These are phyloP conservation scores for Coccyzus lansbergi DNA, from an alignment of 2,797 vertebrate genomes.

Conservation along the genomic window DNA sequence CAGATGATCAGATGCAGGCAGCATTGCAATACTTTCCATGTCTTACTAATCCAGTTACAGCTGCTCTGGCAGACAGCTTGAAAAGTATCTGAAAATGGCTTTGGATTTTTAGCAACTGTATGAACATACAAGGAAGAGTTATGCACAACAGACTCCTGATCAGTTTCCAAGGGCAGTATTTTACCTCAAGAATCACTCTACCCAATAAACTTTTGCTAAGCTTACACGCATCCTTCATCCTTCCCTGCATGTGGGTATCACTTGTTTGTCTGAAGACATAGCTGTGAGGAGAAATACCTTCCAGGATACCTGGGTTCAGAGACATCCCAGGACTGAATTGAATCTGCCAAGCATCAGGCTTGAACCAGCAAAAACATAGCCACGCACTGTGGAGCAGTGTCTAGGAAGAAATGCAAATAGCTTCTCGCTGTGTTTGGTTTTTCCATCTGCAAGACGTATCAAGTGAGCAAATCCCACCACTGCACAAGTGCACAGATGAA, in stretches of 20 bases:
- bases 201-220: not conserved
- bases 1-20: not conserved
- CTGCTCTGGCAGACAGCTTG: slow-evolving; percentile 19
- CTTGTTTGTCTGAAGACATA: not conserved
- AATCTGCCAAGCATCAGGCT: not conserved
- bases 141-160: not conserved
- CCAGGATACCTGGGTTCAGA: not conserved
- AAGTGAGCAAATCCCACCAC: not conserved
- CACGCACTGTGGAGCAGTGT: accelerated
- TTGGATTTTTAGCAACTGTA: slow-evolving; percentile 31
- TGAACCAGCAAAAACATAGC: not conserved
- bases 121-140: slow-evolving; percentile 45
- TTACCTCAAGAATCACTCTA: slow-evolving; percentile 4
- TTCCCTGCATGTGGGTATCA: not conserved
- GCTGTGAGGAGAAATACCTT: not conserved
- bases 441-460: slow-evolving; percentile 28
- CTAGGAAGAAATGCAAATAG: slow-evolving; percentile 2
- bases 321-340: not conserved
- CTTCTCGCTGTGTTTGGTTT: not conserved
- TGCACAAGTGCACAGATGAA: not conserved
- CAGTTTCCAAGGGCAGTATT: not conserved
- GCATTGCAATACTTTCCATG: slow-evolving; percentile 56
- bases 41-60: slow-evolving; percentile 61
- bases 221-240: not conserved
- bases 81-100: slow-evolving; percentile 34